Percentiles rank a stretch among this genome's conserved stretches.
Evolutionary conservation across 2,797 vertebrate genomes (phyloP).

Genomic region (Danio kyathit): DNA sequence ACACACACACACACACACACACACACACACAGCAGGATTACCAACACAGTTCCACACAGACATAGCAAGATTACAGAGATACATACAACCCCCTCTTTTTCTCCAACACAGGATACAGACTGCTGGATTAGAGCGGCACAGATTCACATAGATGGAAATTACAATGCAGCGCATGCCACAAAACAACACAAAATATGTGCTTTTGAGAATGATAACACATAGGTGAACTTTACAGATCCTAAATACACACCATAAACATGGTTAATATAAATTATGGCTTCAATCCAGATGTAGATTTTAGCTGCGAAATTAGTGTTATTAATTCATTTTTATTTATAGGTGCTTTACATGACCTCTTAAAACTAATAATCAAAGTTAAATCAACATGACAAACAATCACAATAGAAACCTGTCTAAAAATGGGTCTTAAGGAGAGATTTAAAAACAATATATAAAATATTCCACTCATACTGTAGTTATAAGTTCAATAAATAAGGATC

Average conservation of each 20-base stretch:
- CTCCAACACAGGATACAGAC: slow-evolving; percentile 45
- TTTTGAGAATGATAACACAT: background rate
- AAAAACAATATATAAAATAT: too few species aligned
- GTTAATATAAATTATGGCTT: background rate
- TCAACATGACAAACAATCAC: too few species aligned
- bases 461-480: too few species aligned
- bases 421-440: too few species aligned
- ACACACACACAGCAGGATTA: slow-evolving; percentile 62
- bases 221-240: background rate
- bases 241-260: background rate
- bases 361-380: too few species aligned
- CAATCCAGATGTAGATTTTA: background rate
- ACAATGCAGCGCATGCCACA: slow-evolving; percentile 11
- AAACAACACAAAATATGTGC: background rate
- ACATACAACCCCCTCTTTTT: slow-evolving; percentile 46
- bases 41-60: slow-evolving; percentile 51
- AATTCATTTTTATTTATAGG: too few species aligned
- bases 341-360: too few species aligned
- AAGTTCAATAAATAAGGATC: too few species aligned
- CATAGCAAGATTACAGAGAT: slow-evolving; percentile 69
- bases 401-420: too few species aligned
- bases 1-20: slow-evolving; percentile 54
- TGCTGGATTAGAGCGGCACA: slow-evolving; percentile 58
- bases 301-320: background rate
- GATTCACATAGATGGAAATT: slow-evolving; percentile 41